Evolutionary conservation across 2,113 vertebrate genomes (phyloP).

Genomic region (Ochotona princeps): DNA sequence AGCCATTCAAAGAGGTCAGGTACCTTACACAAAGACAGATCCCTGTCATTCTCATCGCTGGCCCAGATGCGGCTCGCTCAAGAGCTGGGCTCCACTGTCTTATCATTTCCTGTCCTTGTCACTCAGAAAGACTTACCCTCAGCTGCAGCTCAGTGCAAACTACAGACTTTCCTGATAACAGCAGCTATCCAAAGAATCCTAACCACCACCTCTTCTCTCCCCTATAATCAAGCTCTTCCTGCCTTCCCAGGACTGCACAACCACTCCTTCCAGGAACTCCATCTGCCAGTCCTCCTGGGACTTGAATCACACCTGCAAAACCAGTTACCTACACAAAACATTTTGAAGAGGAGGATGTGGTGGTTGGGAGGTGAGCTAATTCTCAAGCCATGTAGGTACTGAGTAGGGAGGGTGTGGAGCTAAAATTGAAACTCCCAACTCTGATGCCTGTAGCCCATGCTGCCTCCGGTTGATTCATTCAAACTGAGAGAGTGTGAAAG

Average conservation of each 20-base stretch:
- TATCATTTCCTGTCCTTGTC: neutral
- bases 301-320: constrained; percentile 56
- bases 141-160: neutral
- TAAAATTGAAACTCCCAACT: neutral
- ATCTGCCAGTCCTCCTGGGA: constrained; percentile 71
- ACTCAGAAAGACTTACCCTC: neutral
- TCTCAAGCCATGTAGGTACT: neutral
- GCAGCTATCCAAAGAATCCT: neutral
- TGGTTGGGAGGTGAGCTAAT: neutral
- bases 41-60: neutral
- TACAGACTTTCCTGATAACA: neutral
- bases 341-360: neutral
- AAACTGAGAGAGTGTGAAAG: no score
- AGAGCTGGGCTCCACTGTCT: neutral
- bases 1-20: neutral
- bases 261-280: constrained; percentile 63
- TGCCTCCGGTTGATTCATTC: neutral
- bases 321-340: no score
- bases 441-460: neutral
- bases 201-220: neutral
- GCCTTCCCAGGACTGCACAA: neutral
- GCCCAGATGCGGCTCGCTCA: neutral
- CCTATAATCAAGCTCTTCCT: neutral
- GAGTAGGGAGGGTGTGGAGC: neutral
- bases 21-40: neutral